phyloP scores from a whole-genome alignment of 2,113 vertebrate genomes.

The Chrysemys picta region DNA sequence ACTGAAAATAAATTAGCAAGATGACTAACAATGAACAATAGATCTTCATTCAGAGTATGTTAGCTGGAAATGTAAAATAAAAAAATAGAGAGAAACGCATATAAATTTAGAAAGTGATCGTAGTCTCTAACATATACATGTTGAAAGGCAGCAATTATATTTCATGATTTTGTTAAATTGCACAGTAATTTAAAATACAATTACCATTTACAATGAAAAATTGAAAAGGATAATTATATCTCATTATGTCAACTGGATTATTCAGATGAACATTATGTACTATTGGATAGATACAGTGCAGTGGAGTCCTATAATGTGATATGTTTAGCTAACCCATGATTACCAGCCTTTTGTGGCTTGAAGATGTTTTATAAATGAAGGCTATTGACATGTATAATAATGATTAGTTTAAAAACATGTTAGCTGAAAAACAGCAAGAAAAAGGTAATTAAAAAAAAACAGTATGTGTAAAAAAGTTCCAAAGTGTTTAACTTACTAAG shows the following conservation, averaged over 20 bases:
- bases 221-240: slow-evolving; percentile 71
- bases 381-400: not conserved
- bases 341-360: not conserved
- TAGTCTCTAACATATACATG: slow-evolving; percentile 34
- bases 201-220: slow-evolving; percentile 71
- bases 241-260: slow-evolving; percentile 64
- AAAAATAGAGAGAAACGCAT: slow-evolving; percentile 1
- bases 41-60: slow-evolving; percentile 22
- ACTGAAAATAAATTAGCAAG: not conserved
- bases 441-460: not conserved
- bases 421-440: not conserved
- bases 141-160: slow-evolving; percentile 64
- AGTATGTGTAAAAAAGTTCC: not conserved
- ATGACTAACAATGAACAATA: slow-evolving; percentile 3
- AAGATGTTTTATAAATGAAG: slow-evolving; percentile 29
- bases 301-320: not conserved
- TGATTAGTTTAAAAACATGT: not conserved
- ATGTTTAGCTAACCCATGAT: slow-evolving; percentile 44
- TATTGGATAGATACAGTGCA: slow-evolving; percentile 17
- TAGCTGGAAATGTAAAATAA: not conserved
- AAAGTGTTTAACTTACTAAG: not conserved
- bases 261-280: slow-evolving; percentile 42
- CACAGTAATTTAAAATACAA: slow-evolving; percentile 65
- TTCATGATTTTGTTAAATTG: slow-evolving; percentile 68
- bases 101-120: slow-evolving; percentile 25